Evolutionary conservation across 2,113 vertebrate genomes (phyloP).

Genomic region (Crocuta crocuta): DNA sequence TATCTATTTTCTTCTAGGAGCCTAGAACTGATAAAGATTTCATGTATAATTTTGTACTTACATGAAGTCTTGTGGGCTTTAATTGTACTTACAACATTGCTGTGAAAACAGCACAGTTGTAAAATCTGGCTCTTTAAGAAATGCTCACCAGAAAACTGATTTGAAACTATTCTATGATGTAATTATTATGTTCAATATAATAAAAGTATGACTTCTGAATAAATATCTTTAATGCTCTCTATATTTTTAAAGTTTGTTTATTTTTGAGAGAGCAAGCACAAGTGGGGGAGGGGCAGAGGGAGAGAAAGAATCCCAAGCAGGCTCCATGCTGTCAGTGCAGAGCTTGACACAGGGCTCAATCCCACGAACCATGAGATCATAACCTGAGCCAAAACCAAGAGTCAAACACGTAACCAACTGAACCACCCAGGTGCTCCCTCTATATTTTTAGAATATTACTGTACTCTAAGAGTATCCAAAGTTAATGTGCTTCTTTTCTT

Average conservation of each 20-base stretch:
- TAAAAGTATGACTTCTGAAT: slow-evolving; percentile 35
- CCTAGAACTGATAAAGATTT: slow-evolving; percentile 34
- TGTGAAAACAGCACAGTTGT: slow-evolving; percentile 42
- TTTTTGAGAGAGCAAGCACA: too few relatives aligned
- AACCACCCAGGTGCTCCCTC: neutral
- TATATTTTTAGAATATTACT: slow-evolving; percentile 14
- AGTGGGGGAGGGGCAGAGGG: too few relatives aligned
- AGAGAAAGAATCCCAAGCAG: too few relatives aligned
- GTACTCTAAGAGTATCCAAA: neutral
- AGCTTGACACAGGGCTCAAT: too few relatives aligned
- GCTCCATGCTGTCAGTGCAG: too few relatives aligned
- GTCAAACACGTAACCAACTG: too few relatives aligned
- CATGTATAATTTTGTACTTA: slow-evolving; percentile 37
- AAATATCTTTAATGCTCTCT: neutral
- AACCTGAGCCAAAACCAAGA: too few relatives aligned
- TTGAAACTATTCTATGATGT: slow-evolving; percentile 30
- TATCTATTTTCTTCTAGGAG: neutral
- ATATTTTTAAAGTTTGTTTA: neutral
- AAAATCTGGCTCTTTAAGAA: slow-evolving; percentile 47
- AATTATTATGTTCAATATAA: slow-evolving; percentile 9
- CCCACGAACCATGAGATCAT: too few relatives aligned
- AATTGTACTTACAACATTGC: neutral
- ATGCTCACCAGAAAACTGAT: slow-evolving; percentile 15
- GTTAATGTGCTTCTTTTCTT: neutral
- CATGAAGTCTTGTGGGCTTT: slow-evolving; percentile 39